These are phyloP conservation scores for Caenorhabditis angaria DNA, from an alignment of 2,888 invertebrate species.

Conservation along the genomic window DNA sequence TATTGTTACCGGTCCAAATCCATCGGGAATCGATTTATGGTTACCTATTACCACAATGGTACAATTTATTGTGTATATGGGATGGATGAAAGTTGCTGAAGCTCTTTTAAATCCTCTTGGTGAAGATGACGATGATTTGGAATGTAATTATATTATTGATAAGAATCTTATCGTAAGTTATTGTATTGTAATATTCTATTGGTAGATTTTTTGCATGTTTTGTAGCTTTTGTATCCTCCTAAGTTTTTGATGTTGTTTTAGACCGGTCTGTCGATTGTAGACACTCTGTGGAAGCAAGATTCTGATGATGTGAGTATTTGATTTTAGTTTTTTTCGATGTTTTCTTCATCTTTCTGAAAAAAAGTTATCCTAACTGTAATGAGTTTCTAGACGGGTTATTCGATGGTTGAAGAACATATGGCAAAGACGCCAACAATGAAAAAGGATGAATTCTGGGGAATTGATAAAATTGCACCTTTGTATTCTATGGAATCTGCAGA, in stretches of 20 bases:
- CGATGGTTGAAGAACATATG: slow-evolving; percentile 58
- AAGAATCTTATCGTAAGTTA: slow-evolving; percentile 65
- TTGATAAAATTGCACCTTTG: slow-evolving; percentile 63
- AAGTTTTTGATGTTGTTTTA: slow-evolving; percentile 29
- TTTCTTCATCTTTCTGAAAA: not conserved
- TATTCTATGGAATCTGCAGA: slow-evolving; percentile 67
- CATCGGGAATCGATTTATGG: slow-evolving; percentile 63
- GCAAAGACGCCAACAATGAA: slow-evolving; percentile 52
- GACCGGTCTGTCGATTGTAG: slow-evolving; percentile 46
- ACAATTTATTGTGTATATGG: slow-evolving; percentile 64
- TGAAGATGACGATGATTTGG: slow-evolving; percentile 59
- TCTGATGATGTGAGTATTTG: slow-evolving; percentile 33
- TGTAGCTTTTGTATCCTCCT: not conserved
- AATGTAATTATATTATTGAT: slow-evolving; percentile 68
- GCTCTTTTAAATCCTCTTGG: slow-evolving; percentile 69
- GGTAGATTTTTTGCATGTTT: not conserved
- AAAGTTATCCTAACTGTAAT: not conserved
- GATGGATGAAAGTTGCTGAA: slow-evolving; percentile 66
- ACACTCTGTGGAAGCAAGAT: slow-evolving; percentile 44
- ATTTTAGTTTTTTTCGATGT: not conserved
- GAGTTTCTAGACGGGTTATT: slow-evolving; percentile 55
- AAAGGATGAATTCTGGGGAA: slow-evolving; percentile 64
- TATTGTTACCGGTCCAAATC: slow-evolving; percentile 52
- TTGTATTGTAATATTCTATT: slow-evolving; percentile 12
- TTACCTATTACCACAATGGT: slow-evolving; percentile 65